Conservation (phyloP, 2,888 invertebrate genomes). For the Aplocera efformata region DNA sequence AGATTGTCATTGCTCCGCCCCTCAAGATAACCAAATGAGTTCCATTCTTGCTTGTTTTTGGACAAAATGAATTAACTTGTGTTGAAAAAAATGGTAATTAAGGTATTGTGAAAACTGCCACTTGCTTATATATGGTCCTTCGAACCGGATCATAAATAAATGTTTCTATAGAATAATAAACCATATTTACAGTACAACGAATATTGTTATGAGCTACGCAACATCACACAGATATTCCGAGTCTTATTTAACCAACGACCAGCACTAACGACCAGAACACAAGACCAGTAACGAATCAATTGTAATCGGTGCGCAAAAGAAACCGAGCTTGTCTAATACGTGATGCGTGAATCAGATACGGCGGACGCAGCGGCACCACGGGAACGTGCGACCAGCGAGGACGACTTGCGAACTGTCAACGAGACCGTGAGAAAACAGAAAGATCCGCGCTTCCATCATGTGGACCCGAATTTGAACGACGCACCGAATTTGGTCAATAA, state of each 20-base stretch:
- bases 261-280: no score
- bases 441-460: constrained; percentile 18
- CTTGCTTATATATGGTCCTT: no score
- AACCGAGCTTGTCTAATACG: not conserved
- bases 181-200: no score
- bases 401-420: constrained; percentile 10
- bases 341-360: constrained; percentile 5
- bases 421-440: constrained; percentile 29
- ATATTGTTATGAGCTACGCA: no score
- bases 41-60: not conserved
- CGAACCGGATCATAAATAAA: constrained; percentile 5
- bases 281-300: no score
- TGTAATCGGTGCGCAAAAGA: no score
- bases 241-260: no score
- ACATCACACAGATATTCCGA: no score
- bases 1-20: constrained; percentile 24
- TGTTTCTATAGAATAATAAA: no score
- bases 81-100: not conserved
- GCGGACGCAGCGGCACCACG: no score
- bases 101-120: not conserved
- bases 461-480: constrained; percentile 25
- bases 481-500: constrained; percentile 45
- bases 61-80: not conserved
- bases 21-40: constrained; percentile 18
- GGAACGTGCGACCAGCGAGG: not conserved